Evolutionary conservation across 2,797 vertebrate species (phyloP), one percentile per base, ranked within the genome.

Genomic region (Xiphorhynchus erythropygius): DNA sequence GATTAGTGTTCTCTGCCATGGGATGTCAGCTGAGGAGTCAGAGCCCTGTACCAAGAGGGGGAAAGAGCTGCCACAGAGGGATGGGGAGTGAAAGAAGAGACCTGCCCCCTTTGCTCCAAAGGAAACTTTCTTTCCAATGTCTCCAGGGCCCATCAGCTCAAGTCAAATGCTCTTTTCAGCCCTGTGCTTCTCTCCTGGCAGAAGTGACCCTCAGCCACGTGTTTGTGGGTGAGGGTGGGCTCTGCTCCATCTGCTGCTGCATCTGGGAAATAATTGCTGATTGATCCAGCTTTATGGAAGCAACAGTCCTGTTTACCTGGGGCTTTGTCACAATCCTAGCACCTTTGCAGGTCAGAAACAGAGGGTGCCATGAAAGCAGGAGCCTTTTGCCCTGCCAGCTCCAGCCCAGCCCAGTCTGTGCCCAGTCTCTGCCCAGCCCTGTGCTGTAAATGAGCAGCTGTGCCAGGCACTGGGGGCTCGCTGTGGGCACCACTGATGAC

Each of bases 1-100:
- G 83, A 93, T 88, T 86, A 82, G 75, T n/a, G 68, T 84, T 93
- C 94, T 76, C 64, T 80, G 62, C 70, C 22, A 4, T 13, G 23
- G 39, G 53, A 68, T 32, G 17, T 93, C 88, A 90, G 87, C 93
- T 95, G 80, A 87, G 52, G 74, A 41, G 67, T 75, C 35, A 91
- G 65, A 81, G 37, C 65, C 0, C 0, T 5, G 49, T 84, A 69
- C 89, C 80, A 84, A 77, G 82, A 73, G 64, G 22, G 71, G 55
- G 46, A 77, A 81, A 39, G 52, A 64, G 52, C 80, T 75, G 39
- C 78, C 56, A 21, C 0, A 4, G 64, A 50, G 32, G 35, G 33
- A 27, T 46, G 50, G 67, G 57, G 57, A 91, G 68, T 35, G 74
- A 95, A 42, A 82, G 39, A 76, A 87, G 68, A 87, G 41, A n/a